These are phyloP conservation scores for Melikaiella ostensackeni DNA, from an alignment of 2,888 invertebrate genomes.

Conservation along the genomic window DNA sequence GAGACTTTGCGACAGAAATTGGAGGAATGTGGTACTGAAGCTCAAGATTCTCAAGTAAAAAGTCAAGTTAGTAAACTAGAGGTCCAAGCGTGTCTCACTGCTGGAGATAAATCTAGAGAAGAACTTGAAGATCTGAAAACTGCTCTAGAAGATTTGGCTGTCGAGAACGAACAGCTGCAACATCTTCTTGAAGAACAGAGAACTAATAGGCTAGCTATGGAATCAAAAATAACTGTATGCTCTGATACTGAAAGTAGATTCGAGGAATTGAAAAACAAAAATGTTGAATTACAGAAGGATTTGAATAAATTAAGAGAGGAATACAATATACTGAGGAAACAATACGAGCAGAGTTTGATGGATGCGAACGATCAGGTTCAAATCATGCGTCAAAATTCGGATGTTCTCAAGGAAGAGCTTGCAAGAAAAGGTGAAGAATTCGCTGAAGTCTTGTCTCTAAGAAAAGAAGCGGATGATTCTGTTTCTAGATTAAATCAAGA, in stretches of 20 bases:
- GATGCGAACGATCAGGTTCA: constrained; percentile 66
- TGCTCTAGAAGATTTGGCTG: constrained; percentile 80
- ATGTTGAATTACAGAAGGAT: constrained; percentile 55
- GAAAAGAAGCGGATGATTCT: constrained; percentile 50
- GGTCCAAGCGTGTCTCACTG: not conserved
- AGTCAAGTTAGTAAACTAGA: not conserved
- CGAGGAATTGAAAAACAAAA: constrained; percentile 60
- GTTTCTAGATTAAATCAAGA: constrained; percentile 50
- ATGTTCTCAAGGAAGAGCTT: constrained; percentile 61
- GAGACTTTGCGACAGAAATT: constrained; percentile 68
- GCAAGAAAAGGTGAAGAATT: constrained; percentile 58
- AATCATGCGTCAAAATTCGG: constrained; percentile 58
- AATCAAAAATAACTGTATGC: constrained; percentile 53
- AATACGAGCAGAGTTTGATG: constrained; percentile 65
- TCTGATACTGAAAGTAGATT: constrained; percentile 53
- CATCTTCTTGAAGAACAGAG: constrained; percentile 80
- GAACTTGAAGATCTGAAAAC: constrained; percentile 79
- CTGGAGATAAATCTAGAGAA: constrained; percentile 55
- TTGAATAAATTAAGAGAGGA: constrained; percentile 62
- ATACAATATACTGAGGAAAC: constrained; percentile 59
- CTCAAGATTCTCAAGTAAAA: not conserved
- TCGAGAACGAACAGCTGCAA: constrained; percentile 82
- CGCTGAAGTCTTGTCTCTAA: constrained; percentile 52
- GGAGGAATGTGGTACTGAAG: not conserved
- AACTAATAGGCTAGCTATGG: constrained; percentile 65